Evolutionary conservation across 2,113 vertebrate genomes (phyloP).

Genomic region (Phyllopteryx taeniolatus): DNA sequence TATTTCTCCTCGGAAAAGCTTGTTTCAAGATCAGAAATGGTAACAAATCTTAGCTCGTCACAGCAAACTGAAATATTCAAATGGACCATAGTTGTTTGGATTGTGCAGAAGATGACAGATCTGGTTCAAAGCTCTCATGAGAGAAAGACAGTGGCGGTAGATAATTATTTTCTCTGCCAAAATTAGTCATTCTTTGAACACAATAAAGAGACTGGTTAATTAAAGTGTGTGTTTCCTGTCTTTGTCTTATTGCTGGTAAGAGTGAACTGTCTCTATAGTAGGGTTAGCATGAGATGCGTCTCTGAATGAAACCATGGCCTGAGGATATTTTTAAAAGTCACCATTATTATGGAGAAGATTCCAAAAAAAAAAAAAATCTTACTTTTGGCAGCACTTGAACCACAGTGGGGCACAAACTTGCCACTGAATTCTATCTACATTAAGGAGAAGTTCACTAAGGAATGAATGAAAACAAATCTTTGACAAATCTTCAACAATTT

Average conservation of each 20-base stretch:
- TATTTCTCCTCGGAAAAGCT: constrained; percentile 6
- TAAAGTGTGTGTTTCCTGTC: constrained; percentile 6
- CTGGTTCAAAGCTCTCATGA: constrained; percentile 37
- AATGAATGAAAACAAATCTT: background rate
- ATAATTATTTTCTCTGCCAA: constrained; percentile 7
- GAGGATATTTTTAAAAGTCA: constrained; percentile 6
- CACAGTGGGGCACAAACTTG: constrained; percentile 2
- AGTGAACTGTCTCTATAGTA: background rate
- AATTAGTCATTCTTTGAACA: constrained; percentile 1
- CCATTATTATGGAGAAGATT: constrained; percentile 3
- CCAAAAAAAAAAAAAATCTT: background rate
- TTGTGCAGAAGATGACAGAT: constrained; percentile 2
- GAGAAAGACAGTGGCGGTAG: constrained; percentile 4
- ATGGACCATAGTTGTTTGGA: constrained; percentile 24
- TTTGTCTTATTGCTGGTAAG: constrained; percentile 3
- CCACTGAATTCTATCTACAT: constrained; percentile 11
- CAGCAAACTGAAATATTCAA: constrained; percentile 38
- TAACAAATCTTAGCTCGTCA: constrained; percentile 37
- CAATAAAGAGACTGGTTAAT: constrained; percentile 17
- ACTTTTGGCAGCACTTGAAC: constrained; percentile 20
- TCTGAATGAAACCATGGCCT: constrained; percentile 13
- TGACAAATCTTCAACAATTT: background rate
- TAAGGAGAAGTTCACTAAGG: constrained; percentile 2
- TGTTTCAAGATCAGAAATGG: constrained; percentile 35
- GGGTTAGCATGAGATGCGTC: background rate